A percentile compares a stretch with the other conserved stretches of the same genome.
Evolutionary conservation across 2,113 vertebrate genomes (phyloP).

Genomic region (Rhinoderma darwinii): DNA sequence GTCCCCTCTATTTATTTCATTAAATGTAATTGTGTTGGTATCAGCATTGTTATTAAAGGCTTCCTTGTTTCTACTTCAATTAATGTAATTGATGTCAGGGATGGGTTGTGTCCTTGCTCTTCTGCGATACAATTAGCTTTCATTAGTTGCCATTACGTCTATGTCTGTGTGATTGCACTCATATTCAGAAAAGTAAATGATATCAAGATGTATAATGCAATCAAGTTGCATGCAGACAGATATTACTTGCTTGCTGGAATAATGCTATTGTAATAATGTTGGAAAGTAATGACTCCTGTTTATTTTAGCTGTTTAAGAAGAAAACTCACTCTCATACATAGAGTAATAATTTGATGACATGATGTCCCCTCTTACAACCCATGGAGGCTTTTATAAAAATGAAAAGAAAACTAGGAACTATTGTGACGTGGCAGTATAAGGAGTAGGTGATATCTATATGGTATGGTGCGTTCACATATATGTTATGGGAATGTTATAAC

Average conservation of each 20-base stretch:
- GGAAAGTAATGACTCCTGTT: conserved; percentile 36
- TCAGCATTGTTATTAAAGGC: conserved; percentile 82
- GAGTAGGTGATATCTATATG: background rate
- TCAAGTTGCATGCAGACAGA: conserved; percentile 35
- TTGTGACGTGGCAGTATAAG: background rate
- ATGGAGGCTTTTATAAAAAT: background rate
- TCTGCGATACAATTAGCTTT: conserved; percentile 83
- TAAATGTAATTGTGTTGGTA: conserved; percentile 81
- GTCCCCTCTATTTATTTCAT: conserved; percentile 78
- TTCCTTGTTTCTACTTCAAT: conserved; percentile 82
- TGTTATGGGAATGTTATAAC: too few relatives aligned
- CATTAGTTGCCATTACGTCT: conserved; percentile 79
- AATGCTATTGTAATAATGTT: conserved; percentile 40
- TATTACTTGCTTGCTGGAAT: conserved; percentile 37
- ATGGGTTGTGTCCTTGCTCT: conserved; percentile 79
- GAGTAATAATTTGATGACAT: conserved; percentile 10
- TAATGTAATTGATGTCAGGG: conserved; percentile 82
- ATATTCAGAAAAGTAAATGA: conserved; percentile 49
- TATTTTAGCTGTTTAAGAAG: conserved; percentile 35
- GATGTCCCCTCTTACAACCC: background rate
- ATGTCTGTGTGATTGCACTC: conserved; percentile 50
- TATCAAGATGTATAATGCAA: conserved; percentile 58
- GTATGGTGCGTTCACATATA: too few relatives aligned
- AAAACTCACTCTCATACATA: background rate
- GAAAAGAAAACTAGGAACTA: background rate